A percentile compares a stretch with the other conserved stretches of the same genome.
Conservation (phyloP, 2,113 vertebrate species). For the Hyla sarda region DNA sequence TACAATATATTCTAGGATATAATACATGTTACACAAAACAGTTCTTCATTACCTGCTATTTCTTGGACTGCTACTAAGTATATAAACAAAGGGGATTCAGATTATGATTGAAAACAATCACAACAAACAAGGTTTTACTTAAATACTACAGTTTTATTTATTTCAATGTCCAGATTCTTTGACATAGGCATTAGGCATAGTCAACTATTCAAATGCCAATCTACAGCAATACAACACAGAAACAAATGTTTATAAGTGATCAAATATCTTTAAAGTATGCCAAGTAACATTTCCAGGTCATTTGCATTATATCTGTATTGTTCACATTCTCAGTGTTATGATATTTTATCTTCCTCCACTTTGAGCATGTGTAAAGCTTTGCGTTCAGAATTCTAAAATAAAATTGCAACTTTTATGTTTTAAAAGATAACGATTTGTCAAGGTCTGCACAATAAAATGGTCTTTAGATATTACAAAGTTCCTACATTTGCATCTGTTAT, state of each 20-base stretch:
- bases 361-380: constrained; percentile 8
- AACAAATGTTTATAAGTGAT: background rate
- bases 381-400: constrained; percentile 14
- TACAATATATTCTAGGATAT: no score
- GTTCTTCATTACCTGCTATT: no score
- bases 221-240: background rate
- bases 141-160: no score
- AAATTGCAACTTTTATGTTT: constrained; percentile 14
- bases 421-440: constrained; percentile 10
- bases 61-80: no score
- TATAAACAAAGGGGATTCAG: no score
- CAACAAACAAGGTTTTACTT: no score
- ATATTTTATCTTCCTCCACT: constrained; percentile 8
- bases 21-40: no score
- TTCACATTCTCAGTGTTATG: background rate
- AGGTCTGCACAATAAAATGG: constrained; percentile 22
- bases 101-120: no score
- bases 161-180: background rate
- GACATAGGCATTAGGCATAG: background rate
- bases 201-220: background rate
- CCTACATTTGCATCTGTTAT: constrained; percentile 25
- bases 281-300: constrained; percentile 2
- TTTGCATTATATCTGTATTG: background rate
- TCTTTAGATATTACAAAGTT: constrained; percentile 28
- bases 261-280: background rate